phyloP scores from a whole-genome alignment of 2,113 vertebrate genomes.

The Myotis brandtii region DNA sequence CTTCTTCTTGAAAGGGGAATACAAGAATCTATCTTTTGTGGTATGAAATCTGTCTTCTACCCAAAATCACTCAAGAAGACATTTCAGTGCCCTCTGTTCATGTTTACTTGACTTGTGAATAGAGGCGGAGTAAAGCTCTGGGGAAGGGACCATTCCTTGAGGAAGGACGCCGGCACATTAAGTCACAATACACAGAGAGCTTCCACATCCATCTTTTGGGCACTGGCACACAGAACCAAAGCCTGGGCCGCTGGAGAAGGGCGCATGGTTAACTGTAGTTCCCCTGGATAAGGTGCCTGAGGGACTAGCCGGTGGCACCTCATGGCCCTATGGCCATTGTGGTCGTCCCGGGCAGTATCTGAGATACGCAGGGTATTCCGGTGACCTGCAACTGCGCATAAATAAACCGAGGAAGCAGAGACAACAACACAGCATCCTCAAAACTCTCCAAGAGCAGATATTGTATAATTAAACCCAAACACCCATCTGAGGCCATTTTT shows the following conservation, averaged over 20 bases:
- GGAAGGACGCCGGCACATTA: neutral
- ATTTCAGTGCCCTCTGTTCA: neutral
- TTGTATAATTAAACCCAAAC: conserved; percentile 65
- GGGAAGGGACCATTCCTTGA: neutral
- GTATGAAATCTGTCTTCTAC: conserved; percentile 1
- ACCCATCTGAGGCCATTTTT: conserved; percentile 60
- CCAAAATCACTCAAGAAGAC: neutral
- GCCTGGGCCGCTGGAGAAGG: neutral
- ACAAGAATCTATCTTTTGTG: neutral
- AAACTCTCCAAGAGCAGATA: conserved; percentile 35
- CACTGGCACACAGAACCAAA: neutral
- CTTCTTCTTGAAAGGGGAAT: neutral
- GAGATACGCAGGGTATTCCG: neutral
- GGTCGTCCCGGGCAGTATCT: neutral
- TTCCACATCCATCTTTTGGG: neutral
- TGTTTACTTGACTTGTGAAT: conserved; percentile 1
- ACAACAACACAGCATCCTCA: conserved; percentile 34
- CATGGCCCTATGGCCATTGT: neutral
- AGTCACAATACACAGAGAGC: neutral
- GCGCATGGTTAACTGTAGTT: neutral
- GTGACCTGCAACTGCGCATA: neutral
- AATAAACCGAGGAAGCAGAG: neutral
- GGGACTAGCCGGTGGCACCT: neutral
- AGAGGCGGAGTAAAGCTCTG: neutral
- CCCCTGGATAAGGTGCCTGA: neutral